Evolutionary conservation across 2,113 vertebrate genomes (phyloP).

Genomic region (Perca schrenkii): DNA sequence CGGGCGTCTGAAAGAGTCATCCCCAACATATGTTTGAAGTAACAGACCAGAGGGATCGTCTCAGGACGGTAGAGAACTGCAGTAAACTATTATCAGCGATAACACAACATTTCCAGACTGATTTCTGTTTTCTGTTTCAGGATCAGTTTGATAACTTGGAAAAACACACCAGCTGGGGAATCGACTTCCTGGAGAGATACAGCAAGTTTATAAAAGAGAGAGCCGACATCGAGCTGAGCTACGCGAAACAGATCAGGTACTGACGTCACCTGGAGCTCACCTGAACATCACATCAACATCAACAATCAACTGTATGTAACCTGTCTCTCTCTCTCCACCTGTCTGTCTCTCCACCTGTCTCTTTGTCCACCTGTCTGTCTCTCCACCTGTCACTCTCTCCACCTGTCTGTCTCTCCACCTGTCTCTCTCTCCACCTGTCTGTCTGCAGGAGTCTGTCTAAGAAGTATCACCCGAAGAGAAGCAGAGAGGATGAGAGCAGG

Average conservation of each 20-base stretch:
- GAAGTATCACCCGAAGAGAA: slow-evolving; percentile 97
- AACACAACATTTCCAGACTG: not conserved
- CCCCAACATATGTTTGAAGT: too few species aligned
- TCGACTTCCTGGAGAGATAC: slow-evolving; percentile 85
- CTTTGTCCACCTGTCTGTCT: not conserved
- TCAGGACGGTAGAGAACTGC: too few species aligned
- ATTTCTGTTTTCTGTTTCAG: slow-evolving; percentile 53
- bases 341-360: not conserved
- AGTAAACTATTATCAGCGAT: too few species aligned
- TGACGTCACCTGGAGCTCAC: not conserved
- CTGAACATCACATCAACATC: not conserved
- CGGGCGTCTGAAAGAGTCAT: too few species aligned
- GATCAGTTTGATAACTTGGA: slow-evolving; percentile 86
- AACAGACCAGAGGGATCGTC: too few species aligned
- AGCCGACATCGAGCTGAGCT: slow-evolving; percentile 84
- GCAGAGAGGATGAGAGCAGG: slow-evolving; percentile 96
- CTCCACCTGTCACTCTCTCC: not conserved
- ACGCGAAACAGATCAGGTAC: slow-evolving; percentile 85
- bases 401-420: not conserved
- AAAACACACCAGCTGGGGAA: slow-evolving; percentile 85
- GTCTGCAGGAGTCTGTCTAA: slow-evolving; percentile 92
- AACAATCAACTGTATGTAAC: not conserved
- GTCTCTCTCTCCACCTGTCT: not conserved
- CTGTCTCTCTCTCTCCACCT: not conserved
- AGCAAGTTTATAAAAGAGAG: slow-evolving; percentile 84